Base-by-base conservation (phyloP, 2,113 vertebrate genomes). In the Dendrocopos noguchii region DNA sequence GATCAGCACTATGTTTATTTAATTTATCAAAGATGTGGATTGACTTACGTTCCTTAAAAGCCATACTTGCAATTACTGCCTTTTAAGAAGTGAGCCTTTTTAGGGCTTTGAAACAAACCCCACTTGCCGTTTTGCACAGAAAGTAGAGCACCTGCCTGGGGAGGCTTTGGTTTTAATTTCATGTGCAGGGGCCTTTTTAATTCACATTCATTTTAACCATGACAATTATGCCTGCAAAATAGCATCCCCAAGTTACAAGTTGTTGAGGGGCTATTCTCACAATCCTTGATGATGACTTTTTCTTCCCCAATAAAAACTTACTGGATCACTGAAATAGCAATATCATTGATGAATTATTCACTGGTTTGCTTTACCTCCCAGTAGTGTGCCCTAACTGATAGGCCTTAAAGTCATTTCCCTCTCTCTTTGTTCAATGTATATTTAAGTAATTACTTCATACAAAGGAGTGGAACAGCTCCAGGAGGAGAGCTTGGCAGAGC, bases 371-470 rank as follows among this genome's bases (percentile, higher is more conserved):
- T 90, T 91, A 59, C 80, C 71, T 93, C 73, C 66, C 77, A 78
- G 76, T 67, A 93, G 83, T 86, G 50, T 75, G 36, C 63, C 70
- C 83, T 79, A 90, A 75, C 90, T 78, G 66, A 84, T 81, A 88
- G 70, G 50, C 77, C 86, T 95, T 88, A 50, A 90, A 95, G 88
- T 90, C 12, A 88, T 90, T 92, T 96, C 70, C 70, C 66, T 78
- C 70, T 92, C 29, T 88, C 86, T 96, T 93, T 95, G 80, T 96
- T 95, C 73, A n/a, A 84, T 73, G 73, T 94, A 90, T 94, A 90
- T 95, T 88, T 93, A 95, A 95, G 88, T 93, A 92, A 94, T 95
- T 90, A 90, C 83, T 95, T 92, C 44, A 53, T 92, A 94, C 83
- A 93, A 94, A 93, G 53, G 70, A 25, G 46, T 96, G 95, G 94